Base-by-base conservation (phyloP, 1,140 invertebrate genomes). In the Phocides pigmalion region DNA sequence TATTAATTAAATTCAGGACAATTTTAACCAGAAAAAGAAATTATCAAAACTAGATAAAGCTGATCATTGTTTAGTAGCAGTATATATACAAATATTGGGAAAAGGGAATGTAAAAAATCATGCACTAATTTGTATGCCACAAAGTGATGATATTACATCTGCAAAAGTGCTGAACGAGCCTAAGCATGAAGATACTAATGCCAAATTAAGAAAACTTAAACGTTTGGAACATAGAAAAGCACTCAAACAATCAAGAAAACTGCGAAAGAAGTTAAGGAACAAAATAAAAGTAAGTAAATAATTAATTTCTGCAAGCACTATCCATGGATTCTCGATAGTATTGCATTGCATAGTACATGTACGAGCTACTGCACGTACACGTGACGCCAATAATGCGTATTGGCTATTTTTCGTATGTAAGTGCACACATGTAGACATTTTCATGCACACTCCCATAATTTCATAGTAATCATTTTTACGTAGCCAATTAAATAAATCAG, bases 41-140 rank as follows among this genome's bases (percentile, higher is more conserved):
- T 44, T 81, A 12, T 72, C 76, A 42, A 35, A 74, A 15, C 70
- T 83, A n/a, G 65, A 70, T 50, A 77, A 82, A 61, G 15, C 61
- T 9, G 58, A 65, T 28, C 58, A 64, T n/a, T 89, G 87, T 66
- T 70, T 90, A 61, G 61, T 90, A 19, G 62, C 80, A 49, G 64
- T 90, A 25, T 81, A 82, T 56, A 14, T 90, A 54, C 76, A 82
- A 66, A 64, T 88, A 44, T 41, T 58, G 14, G 68, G 64, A 15
- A 87, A 79, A 65, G 86, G 86, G 15, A 74, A 59, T 72, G 42
- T 91, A 56, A 79, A 74, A 53, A 71, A 68, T 54, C 94, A 94
- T 86, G 92, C 94, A 1, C 70, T 94, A 22, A 95, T 96, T 72
- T 96, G 94, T 81, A 62, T 95, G 64, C 96, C 96, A 50, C 88